Percentiles rank a stretch among this genome's conserved stretches.
Conservation (phyloP, 2,113 vertebrate genomes). For the Dromas ardeola region DNA sequence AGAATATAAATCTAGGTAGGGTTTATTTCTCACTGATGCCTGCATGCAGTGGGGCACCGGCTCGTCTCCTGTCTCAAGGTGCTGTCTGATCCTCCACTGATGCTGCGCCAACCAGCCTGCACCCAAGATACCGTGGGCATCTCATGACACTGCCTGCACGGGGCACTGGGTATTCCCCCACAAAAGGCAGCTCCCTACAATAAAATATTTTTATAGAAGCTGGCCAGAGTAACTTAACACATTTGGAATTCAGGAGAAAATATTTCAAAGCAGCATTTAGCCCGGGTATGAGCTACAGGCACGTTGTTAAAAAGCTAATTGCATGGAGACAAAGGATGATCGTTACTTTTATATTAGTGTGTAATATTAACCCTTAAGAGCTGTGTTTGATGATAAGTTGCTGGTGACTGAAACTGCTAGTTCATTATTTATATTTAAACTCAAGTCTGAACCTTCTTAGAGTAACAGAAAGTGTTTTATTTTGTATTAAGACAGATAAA, state of each 20-base stretch:
- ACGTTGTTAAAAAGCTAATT: conserved; percentile 37
- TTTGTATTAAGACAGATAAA: not conserved
- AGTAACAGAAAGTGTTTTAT: not conserved
- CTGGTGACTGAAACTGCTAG: not conserved
- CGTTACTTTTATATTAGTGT: conserved; percentile 20
- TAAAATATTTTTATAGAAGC: conserved; percentile 23
- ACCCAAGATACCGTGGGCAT: rapidly evolving
- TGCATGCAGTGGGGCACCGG: not conserved
- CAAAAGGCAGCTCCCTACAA: not conserved
- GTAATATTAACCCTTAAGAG: conserved; percentile 34
- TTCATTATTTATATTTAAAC: not conserved
- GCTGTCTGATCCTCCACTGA: not conserved
- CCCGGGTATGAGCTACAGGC: conserved; percentile 18
- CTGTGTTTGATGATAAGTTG: not conserved
- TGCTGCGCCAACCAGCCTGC: not conserved
- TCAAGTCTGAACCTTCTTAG: not conserved
- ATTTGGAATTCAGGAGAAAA: not conserved
- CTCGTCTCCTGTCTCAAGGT: not conserved
- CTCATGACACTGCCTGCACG: rapidly evolving
- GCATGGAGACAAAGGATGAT: conserved; percentile 26
- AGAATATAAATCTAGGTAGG: not conserved
- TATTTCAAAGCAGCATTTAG: conserved; percentile 46
- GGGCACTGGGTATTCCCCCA: not conserved
- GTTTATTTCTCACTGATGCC: not conserved
- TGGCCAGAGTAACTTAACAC: not conserved